Conservation (phyloP, 2,888 invertebrate species). For the Liodrosophila aerea region DNA sequence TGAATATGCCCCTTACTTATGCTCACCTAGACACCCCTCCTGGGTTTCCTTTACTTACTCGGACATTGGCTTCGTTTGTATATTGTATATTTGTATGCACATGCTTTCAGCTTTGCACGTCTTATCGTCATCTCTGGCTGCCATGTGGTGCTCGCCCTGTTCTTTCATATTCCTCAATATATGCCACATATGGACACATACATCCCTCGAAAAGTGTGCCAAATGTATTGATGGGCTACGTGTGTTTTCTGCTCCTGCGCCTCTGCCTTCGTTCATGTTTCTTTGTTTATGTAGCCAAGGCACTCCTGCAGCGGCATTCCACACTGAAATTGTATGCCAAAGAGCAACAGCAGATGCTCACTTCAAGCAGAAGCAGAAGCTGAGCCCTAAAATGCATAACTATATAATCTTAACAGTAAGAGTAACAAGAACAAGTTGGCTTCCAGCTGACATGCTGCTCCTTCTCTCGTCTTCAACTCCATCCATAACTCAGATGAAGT, state of each 20-base stretch:
- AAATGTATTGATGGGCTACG: conserved; percentile 43
- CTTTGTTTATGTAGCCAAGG: conserved; percentile 41
- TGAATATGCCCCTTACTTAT: background rate
- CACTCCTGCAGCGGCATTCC: conserved; percentile 40
- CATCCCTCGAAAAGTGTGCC: conserved; percentile 47
- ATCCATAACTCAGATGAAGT: conserved; percentile 3
- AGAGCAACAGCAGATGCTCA: conserved; percentile 45
- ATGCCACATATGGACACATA: conserved; percentile 40
- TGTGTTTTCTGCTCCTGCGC: conserved; percentile 11
- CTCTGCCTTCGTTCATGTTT: conserved; percentile 1
- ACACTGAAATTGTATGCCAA: conserved; percentile 24
- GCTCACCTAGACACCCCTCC: background rate
- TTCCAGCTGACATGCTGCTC: conserved; percentile 40
- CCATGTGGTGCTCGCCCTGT: conserved; percentile 36
- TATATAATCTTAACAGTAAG: conserved; percentile 11
- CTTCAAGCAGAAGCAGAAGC: conserved; percentile 35
- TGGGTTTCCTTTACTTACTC: conserved; percentile 5
- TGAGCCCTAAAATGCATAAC: conserved; percentile 41
- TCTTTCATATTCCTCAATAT: conserved; percentile 17
- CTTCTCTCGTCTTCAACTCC: conserved; percentile 12
- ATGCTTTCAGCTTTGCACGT: conserved; percentile 39
- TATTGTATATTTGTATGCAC: conserved; percentile 28
- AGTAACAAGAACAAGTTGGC: conserved; percentile 25
- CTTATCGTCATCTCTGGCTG: conserved; percentile 48
- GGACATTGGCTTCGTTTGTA: conserved; percentile 41